Evolutionary conservation across 2,888 invertebrate genomes (phyloP), one percentile per base, ranked within the genome.

Genomic region (Oasisia sp.): DNA sequence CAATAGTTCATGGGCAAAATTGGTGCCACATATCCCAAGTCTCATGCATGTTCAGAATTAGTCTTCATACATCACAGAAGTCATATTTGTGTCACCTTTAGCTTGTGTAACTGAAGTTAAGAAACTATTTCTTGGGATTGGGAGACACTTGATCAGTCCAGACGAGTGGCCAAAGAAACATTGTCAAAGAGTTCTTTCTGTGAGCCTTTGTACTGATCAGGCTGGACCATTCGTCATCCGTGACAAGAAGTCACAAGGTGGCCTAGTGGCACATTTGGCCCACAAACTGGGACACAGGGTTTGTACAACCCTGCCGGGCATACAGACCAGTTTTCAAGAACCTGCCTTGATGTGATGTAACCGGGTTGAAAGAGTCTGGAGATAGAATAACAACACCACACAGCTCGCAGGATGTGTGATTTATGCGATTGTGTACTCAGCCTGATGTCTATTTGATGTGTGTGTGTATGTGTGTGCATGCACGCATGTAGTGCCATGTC

Each of bases 351-450:
- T 38, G 50, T 50, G 50, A 50, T 50, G 50, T 5, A 50, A 50
- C 8, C 14, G 50, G 50, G 50, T 50, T 50, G 50, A 50, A 74
- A 74, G 27, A 27, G 74, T 74, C 74, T 74, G 74, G 19, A 27
- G 74, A 7, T 74, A 19, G 74, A 74, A n/a, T 74, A 19, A 74
- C 4, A 19, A 74, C 4, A 74, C 27, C 74, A 74, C 14, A 27
- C 19, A 74, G n/a, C 74, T 74, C 0, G 19, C 19, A 2, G 27
- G 27, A 74, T 74, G 74, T 74, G 74, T 74, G 74, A 74, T 74
- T 74, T 74, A 74, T 74, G 74, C 27, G 74, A 74, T 74, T 74
- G 74, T 74, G 74, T 74, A 74, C 74, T n/a, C 74, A 74, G 27
- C 7, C n/a, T 74, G 74, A 27, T 74, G 74, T 7, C 27, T 74